Percentiles rank a stretch among this genome's conserved stretches.
phyloP scores from a whole-genome alignment of 2,888 invertebrate species.

The Cataglyphis livida region DNA sequence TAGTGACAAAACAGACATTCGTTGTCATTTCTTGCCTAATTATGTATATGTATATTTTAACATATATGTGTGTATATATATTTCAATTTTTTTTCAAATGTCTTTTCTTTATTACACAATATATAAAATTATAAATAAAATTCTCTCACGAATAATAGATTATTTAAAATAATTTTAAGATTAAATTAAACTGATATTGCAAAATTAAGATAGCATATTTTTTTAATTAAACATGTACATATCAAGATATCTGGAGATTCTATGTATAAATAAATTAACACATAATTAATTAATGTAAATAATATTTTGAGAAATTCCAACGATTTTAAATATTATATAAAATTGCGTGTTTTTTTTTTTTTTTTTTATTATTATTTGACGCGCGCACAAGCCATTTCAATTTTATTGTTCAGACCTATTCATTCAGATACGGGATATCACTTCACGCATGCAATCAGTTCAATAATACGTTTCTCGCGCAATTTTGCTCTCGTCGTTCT shows the following conservation, averaged over 20 bases:
- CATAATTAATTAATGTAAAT: neutral
- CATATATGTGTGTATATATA: neutral
- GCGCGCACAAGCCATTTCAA: conserved; percentile 33
- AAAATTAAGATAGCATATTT: neutral
- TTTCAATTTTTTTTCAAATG: neutral
- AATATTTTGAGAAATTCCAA: neutral
- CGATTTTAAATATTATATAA: neutral
- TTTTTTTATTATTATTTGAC: conserved; percentile 15
- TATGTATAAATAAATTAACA: neutral
- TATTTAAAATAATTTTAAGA: neutral
- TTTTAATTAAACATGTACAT: neutral
- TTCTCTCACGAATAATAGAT: too few species aligned
- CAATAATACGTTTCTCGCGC: conserved; percentile 59
- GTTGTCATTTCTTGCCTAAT: neutral
- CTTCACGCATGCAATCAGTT: conserved; percentile 23
- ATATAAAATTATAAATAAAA: too few species aligned
- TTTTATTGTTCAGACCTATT: neutral
- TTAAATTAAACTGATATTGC: neutral
- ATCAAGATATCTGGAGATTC: neutral
- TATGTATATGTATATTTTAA: neutral
- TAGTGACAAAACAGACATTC: neutral
- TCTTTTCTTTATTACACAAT: neutral
- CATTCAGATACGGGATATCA: conserved; percentile 3
- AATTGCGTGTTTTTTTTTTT: neutral
- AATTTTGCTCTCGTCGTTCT: conserved; percentile 9